Conservation (phyloP, 2,888 invertebrate species). For the Hartigia nigra region DNA sequence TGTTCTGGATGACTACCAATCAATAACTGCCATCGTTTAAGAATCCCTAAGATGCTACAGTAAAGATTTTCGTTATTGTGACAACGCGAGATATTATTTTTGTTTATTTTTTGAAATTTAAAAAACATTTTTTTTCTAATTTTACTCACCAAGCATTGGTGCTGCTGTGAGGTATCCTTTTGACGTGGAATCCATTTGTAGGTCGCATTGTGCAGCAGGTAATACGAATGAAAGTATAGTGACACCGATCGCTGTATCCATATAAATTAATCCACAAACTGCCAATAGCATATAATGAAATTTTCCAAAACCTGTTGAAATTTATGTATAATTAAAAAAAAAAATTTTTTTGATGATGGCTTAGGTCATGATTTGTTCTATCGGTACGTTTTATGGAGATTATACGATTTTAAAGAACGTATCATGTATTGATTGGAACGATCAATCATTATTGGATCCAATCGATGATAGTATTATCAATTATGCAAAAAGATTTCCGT, state of each 20-base stretch:
- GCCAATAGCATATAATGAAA: constrained; percentile 68
- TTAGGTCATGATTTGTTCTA: background rate
- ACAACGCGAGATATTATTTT: no score
- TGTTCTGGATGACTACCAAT: constrained; percentile 20
- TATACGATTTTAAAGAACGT: background rate
- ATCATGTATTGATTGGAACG: background rate
- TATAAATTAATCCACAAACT: constrained; percentile 70
- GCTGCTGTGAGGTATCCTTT: constrained; percentile 66
- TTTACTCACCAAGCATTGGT: constrained; percentile 62
- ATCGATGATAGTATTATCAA: background rate
- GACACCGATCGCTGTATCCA: constrained; percentile 69
- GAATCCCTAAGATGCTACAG: background rate
- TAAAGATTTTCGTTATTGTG: background rate
- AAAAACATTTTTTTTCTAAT: background rate
- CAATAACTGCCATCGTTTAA: constrained; percentile 15
- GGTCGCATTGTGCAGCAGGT: constrained; percentile 68
- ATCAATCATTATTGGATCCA: background rate
- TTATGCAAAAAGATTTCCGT: background rate
- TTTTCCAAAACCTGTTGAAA: constrained; percentile 66
- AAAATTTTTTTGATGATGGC: background rate
- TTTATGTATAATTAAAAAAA: background rate
- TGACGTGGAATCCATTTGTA: constrained; percentile 63
- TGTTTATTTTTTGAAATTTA: no score
- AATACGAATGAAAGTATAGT: constrained; percentile 69
- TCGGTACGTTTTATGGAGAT: no score